Base-by-base conservation (phyloP, 2,797 vertebrate genomes). In the Helicolenus hilgendorfi region DNA sequence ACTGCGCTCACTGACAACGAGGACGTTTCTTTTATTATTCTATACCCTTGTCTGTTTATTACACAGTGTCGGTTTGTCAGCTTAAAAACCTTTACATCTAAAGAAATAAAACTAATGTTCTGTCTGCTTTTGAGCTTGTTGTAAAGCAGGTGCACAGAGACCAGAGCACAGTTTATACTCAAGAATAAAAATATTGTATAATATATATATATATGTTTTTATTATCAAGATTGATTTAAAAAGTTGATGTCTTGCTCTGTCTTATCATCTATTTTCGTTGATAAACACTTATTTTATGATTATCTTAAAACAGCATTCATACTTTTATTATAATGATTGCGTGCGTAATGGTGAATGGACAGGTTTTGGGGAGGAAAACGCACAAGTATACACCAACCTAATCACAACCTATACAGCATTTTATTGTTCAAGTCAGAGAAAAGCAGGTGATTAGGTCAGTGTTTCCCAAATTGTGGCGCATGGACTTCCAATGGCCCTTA, bases 71-170 rank as follows among this genome's bases (percentile, higher is more conserved):
- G 14, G 9, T 5, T 38, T 72, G 29, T 77, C 6, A 20, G 49
- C 20, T 24, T 22, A 36, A 22, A 41, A 49, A 59, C 24, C 20
- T 55, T 2, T 5, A 45, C 10, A 15, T 58, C 18, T 3, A n/a
- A n/a, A 4, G 22, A 55, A 33, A 89, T 24, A 4, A 35, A 82
- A 22, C 3, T 33, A 3, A 6, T 36, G 36, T 38, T 29, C 14
- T n/a, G 3, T 59, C 9, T 3, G 45, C 36, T 26, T 24, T 2
- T 10, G 36, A 26, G 24, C 1, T 2, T 9, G 11, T 7, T 11
- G 24, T 20, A 29, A 86, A 88, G 82, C 91, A 95, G 89, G 91
- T 95, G 92, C 89, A 13, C 56, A 20, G n/a, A 64, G n/a, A 18
- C 31, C 24, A 11, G 60, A 18, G 26, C 45, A 13, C 26, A 26